Evolutionary conservation across 2,797 vertebrate species (phyloP).

Genomic region (Etheostoma nigrum): DNA sequence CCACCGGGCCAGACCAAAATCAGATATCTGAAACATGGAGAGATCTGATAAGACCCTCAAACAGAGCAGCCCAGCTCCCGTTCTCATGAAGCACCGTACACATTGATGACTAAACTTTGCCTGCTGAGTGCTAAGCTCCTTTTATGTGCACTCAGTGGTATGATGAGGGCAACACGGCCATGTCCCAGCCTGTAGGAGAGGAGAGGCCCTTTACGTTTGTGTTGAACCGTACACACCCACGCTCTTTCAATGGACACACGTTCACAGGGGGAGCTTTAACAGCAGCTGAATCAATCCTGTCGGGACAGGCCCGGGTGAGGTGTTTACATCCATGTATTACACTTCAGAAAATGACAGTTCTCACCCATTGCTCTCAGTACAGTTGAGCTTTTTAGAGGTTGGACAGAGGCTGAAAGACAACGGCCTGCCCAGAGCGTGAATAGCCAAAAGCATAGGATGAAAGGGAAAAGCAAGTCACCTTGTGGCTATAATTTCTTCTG

Average conservation of each 20-base stretch:
- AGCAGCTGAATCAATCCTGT: slow-evolving; percentile 77
- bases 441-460: slow-evolving; percentile 12
- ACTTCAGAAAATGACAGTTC: slow-evolving; percentile 63
- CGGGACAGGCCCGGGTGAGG: slow-evolving; percentile 77
- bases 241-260: slow-evolving; percentile 21
- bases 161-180: slow-evolving; percentile 68
- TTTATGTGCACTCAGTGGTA: slow-evolving; percentile 63
- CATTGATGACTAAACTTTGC: slow-evolving; percentile 66
- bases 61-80: neutral
- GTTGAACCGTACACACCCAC: slow-evolving; percentile 59
- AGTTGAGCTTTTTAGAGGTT: slow-evolving; percentile 63
- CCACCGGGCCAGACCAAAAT: slow-evolving; percentile 97
- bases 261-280: slow-evolving; percentile 63
- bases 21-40: slow-evolving; percentile 89
- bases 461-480: slow-evolving; percentile 21
- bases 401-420: slow-evolving; percentile 67
- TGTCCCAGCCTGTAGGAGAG: slow-evolving; percentile 77
- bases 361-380: slow-evolving; percentile 75
- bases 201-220: slow-evolving; percentile 73
- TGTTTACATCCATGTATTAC: slow-evolving; percentile 85
- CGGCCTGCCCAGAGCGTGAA: slow-evolving; percentile 59
- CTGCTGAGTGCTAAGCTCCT: slow-evolving; percentile 61
- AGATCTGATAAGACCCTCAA: slow-evolving; percentile 51
- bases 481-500: slow-evolving; percentile 21
- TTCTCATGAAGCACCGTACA: slow-evolving; percentile 33